A percentile compares a stretch with the other conserved stretches of the same genome.
These are phyloP conservation scores for Euphonia xanthogaster DNA, from an alignment of 2,797 vertebrate genomes.

Conservation along the genomic window DNA sequence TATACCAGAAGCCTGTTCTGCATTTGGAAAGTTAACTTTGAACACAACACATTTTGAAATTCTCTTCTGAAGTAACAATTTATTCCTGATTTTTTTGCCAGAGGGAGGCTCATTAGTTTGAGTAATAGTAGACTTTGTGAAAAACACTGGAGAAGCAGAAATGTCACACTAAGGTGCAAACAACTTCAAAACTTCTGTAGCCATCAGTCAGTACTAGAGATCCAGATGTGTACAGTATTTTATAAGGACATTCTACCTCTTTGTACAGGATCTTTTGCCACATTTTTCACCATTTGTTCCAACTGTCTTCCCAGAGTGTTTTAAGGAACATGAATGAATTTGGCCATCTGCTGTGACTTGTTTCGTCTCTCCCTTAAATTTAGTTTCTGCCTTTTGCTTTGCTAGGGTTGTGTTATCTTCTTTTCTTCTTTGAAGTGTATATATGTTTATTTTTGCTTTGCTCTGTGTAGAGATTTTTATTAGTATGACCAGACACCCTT, in stretches of 20 bases:
- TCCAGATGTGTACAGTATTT: neutral
- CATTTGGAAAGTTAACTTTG: neutral
- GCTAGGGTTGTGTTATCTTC: neutral
- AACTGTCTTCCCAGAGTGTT: neutral
- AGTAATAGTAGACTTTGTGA: neutral
- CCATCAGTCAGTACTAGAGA: neutral
- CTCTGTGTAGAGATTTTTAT: neutral
- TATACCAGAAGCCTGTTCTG: neutral
- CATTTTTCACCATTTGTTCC: neutral
- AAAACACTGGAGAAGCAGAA: neutral
- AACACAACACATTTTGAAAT: neutral
- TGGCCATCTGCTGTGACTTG: neutral
- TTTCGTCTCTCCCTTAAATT: neutral
- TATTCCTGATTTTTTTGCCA: neutral
- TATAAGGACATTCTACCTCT: neutral
- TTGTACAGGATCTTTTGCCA: neutral
- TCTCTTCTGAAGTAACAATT: neutral
- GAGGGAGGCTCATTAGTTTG: neutral
- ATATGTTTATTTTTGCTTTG: neutral
- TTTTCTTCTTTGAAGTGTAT: neutral
- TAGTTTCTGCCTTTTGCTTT: neutral
- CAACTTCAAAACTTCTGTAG: neutral
- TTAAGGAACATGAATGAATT: neutral
- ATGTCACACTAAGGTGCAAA: neutral
- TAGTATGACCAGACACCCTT: neutral